A percentile compares a stretch with the other conserved stretches of the same genome.
phyloP scores from a whole-genome alignment of 1,140 invertebrate species.

The Phthorimaea operculella region DNA sequence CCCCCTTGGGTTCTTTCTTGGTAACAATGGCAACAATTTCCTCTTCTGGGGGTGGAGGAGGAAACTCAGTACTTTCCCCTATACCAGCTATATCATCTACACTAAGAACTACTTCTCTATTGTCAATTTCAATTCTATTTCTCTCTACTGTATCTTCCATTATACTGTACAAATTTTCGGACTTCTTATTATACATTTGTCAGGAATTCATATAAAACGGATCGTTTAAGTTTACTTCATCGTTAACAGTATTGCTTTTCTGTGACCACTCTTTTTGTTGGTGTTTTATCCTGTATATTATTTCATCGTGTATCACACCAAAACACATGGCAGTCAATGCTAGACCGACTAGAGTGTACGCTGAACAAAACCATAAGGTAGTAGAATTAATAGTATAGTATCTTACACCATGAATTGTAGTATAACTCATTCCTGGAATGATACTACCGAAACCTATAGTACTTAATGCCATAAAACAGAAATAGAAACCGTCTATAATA shows the following conservation, averaged over 20 bases:
- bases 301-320: conserved; percentile 96
- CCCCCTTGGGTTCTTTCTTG: conserved; percentile 59
- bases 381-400: conserved; percentile 62
- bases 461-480: conserved; percentile 94
- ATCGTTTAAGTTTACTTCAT: conserved; percentile 62
- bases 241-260: conserved; percentile 63
- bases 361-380: conserved; percentile 90
- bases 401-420: conserved; percentile 66
- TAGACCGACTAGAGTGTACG: conserved; percentile 95
- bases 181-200: conserved; percentile 67
- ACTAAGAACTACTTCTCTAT: conserved; percentile 60
- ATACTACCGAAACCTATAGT: conserved; percentile 94
- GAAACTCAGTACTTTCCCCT: conserved; percentile 41
- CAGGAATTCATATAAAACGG: conserved; percentile 67
- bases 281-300: conserved; percentile 81
- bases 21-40: conserved; percentile 66
- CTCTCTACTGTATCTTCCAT: conserved; percentile 65
- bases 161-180: conserved; percentile 67
- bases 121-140: conserved; percentile 59
- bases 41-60: conserved; percentile 57
- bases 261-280: conserved; percentile 66
- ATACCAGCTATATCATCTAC: conserved; percentile 54
- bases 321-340: conserved; percentile 98
- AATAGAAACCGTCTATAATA: conserved; percentile 91
- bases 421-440: conserved; percentile 79